Conservation (phyloP, 1,140 invertebrate species). For the Heterodera schachtii region DNA sequence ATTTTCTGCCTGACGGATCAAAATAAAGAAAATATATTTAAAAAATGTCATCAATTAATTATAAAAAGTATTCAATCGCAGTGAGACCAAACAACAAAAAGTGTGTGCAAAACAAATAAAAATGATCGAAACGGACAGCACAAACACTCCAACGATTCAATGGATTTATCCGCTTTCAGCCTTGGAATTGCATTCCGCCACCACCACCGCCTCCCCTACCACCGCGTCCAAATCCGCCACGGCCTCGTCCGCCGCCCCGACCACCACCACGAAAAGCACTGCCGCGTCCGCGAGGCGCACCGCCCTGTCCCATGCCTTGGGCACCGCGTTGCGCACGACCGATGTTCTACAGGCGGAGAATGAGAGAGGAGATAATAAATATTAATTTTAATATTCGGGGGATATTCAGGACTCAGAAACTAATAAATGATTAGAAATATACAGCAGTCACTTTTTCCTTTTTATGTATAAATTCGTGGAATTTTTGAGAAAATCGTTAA, state of each 20-base stretch:
- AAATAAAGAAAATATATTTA: too few relatives aligned
- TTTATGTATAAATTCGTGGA: too few relatives aligned
- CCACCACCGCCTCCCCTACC: slow-evolving; percentile 24
- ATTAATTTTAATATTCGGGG: background rate
- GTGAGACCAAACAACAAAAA: slow-evolving; percentile 12
- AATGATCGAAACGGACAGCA: background rate
- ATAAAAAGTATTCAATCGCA: too few relatives aligned
- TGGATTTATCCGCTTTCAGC: background rate
- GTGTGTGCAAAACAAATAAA: background rate
- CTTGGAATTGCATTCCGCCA: slow-evolving; percentile 31
- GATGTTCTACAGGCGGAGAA: slow-evolving; percentile 70
- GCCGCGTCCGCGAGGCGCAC: slow-evolving; percentile 55
- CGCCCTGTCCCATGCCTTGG: slow-evolving; percentile 63
- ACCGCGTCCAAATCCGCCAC: slow-evolving; percentile 47
- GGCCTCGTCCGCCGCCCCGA: slow-evolving; percentile 32
- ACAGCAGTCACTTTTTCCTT: too few relatives aligned
- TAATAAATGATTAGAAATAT: too few relatives aligned
- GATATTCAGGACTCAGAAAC: too few relatives aligned
- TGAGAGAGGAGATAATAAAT: background rate
- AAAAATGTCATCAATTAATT: too few relatives aligned
- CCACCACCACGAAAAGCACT: slow-evolving; percentile 51
- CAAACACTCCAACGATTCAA: too few relatives aligned
- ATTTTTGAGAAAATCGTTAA: too few relatives aligned
- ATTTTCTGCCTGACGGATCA: too few relatives aligned
- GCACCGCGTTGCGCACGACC: slow-evolving; percentile 63